phyloP scores from a whole-genome alignment of 2,113 vertebrate genomes.

The Planiliza haematocheilus region DNA sequence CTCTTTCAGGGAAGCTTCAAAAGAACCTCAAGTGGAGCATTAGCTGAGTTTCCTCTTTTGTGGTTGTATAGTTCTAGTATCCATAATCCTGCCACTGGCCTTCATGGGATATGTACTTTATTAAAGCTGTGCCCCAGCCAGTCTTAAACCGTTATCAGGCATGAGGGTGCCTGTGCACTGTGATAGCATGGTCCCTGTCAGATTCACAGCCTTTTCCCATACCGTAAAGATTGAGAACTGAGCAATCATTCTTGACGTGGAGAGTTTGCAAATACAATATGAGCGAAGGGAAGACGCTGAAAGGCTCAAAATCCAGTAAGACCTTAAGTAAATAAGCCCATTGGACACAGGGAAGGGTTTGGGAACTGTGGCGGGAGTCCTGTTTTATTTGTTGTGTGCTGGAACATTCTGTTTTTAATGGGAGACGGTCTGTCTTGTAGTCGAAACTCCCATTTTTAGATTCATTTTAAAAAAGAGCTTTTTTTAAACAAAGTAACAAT shows the following conservation, averaged over 20 bases:
- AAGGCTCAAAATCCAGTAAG: conserved; percentile 78
- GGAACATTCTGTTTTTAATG: conserved; percentile 51
- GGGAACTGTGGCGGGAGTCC: conserved; percentile 65
- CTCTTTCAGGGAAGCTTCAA: conserved; percentile 60
- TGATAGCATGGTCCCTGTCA: conserved; percentile 75
- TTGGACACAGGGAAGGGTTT: conserved; percentile 78
- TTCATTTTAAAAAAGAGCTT: conserved; percentile 28
- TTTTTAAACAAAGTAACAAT: conserved; percentile 53
- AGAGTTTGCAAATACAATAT: conserved; percentile 80
- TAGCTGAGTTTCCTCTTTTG: conserved; percentile 67
- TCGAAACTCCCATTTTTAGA: conserved; percentile 41
- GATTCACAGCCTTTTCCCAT: conserved; percentile 58
- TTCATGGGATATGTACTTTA: conserved; percentile 69
- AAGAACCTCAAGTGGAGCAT: conserved; percentile 59
- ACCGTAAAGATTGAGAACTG: conserved; percentile 76
- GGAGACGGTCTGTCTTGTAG: conserved; percentile 38
- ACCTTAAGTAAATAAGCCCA: conserved; percentile 81
- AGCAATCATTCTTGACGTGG: conserved; percentile 77
- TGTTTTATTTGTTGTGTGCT: conserved; percentile 72
- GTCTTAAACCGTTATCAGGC: conserved; percentile 70
- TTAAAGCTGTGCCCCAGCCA: conserved; percentile 58
- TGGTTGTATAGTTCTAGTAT: conserved; percentile 69
- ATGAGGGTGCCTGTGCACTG: conserved; percentile 65
- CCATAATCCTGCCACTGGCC: conserved; percentile 70
- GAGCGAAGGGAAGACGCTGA: conserved; percentile 72